phyloP scores from a whole-genome alignment of 2,113 vertebrate species.

The Mugil cephalus region DNA sequence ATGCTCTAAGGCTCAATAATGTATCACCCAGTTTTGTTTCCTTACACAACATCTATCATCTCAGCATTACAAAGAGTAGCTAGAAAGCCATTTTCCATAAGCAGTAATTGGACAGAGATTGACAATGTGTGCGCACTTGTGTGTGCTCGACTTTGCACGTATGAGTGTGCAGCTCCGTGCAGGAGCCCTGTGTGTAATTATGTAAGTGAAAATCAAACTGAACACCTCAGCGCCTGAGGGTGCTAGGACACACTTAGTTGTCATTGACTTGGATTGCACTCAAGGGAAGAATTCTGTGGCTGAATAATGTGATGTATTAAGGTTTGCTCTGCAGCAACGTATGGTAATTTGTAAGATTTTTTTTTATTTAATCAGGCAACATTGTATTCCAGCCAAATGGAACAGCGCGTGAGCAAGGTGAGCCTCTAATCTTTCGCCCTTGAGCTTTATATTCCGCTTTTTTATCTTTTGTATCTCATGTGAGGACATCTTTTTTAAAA shows the following conservation, averaged over 20 bases:
- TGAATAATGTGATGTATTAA: slow-evolving; percentile 76
- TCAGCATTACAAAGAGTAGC: slow-evolving; percentile 56
- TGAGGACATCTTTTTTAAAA: not conserved
- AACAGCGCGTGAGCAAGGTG: slow-evolving; percentile 56
- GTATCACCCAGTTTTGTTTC: slow-evolving; percentile 73
- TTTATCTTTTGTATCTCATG: slow-evolving; percentile 36
- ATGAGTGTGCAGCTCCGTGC: slow-evolving; percentile 20
- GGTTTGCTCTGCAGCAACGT: slow-evolving; percentile 68
- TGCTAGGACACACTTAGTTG: slow-evolving; percentile 67
- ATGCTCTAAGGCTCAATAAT: slow-evolving; percentile 73
- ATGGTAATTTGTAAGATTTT: slow-evolving; percentile 74
- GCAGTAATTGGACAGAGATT: slow-evolving; percentile 72
- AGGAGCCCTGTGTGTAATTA: slow-evolving; percentile 47
- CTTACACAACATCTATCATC: slow-evolving; percentile 75
- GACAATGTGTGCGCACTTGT: slow-evolving; percentile 34
- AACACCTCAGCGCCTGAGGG: slow-evolving; percentile 67
- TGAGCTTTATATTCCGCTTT: slow-evolving; percentile 18
- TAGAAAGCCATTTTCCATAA: slow-evolving; percentile 64
- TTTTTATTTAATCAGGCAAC: slow-evolving; percentile 76
- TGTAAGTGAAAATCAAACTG: slow-evolving; percentile 63
- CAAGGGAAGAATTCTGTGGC: slow-evolving; percentile 64
- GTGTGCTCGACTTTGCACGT: slow-evolving; percentile 21
- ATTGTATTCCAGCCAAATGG: slow-evolving; percentile 60
- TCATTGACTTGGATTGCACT: slow-evolving; percentile 75
- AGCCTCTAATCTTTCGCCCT: slow-evolving; percentile 49